phyloP scores from a whole-genome alignment of 2,797 vertebrate species.

The Phoebastria nigripes region DNA sequence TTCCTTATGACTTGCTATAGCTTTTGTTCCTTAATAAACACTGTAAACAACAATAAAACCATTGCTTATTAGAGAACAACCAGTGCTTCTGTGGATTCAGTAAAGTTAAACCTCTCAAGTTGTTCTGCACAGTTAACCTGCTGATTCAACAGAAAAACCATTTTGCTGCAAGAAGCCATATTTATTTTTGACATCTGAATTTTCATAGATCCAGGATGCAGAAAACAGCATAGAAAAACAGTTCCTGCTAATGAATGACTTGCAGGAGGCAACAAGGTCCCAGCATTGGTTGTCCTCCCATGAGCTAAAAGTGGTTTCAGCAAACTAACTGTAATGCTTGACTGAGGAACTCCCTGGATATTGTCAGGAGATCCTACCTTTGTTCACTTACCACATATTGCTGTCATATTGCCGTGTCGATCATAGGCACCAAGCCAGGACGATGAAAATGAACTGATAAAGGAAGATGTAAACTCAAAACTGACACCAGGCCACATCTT shows the following conservation, averaged over 20 bases:
- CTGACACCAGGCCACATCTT: not conserved
- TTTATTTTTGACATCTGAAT: conserved; percentile 6
- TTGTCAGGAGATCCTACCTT: not conserved
- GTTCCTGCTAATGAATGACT: not conserved
- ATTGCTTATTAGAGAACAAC: not conserved
- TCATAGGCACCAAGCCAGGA: not conserved
- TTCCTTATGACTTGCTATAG: not conserved
- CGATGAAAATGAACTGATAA: not conserved
- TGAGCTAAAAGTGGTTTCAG: not conserved
- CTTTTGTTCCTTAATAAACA: not conserved
- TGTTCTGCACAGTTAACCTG: not conserved
- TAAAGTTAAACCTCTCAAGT: not conserved
- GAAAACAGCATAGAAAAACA: not conserved
- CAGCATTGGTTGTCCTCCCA: not conserved
- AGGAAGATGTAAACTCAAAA: not conserved
- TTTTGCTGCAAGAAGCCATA: not conserved
- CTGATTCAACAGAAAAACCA: not conserved
- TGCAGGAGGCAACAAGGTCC: not conserved
- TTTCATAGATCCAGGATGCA: not conserved
- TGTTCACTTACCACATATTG: not conserved
- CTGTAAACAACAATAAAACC: not conserved
- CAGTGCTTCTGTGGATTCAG: not conserved
- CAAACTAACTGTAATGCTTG: not conserved
- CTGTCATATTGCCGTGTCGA: not conserved
- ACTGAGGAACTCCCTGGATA: not conserved